Conservation (phyloP, 2,797 vertebrate genomes). For the Pangasius sanitwongsei region DNA sequence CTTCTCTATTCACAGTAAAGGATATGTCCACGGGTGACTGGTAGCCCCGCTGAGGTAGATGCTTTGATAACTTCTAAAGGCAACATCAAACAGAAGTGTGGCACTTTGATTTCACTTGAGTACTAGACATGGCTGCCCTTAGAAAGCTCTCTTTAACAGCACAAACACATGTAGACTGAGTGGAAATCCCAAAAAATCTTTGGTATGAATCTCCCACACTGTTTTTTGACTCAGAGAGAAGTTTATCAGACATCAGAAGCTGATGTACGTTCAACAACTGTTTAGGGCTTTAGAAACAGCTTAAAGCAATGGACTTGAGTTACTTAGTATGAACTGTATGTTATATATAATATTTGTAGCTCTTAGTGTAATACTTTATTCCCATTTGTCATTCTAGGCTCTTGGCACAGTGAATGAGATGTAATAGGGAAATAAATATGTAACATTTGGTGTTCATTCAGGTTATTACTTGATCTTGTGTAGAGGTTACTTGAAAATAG, state of each 20-base stretch:
- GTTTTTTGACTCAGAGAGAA: background rate
- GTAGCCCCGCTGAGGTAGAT: conserved; percentile 4
- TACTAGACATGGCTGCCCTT: background rate
- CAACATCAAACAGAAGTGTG: conserved; percentile 52
- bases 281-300: background rate
- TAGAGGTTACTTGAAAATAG: background rate
- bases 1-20: conserved; percentile 36
- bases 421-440: background rate
- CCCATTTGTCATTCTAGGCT: no score
- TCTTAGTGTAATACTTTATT: background rate
- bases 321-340: background rate
- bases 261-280: background rate
- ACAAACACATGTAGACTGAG: background rate
- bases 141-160: background rate
- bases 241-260: background rate
- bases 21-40: conserved; percentile 30
- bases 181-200: background rate
- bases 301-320: background rate
- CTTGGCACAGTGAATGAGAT: background rate
- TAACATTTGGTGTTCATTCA: background rate
- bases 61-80: conserved; percentile 51
- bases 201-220: conserved; percentile 9
- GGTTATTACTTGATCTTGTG: background rate
- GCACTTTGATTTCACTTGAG: conserved; percentile 42
- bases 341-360: background rate